phyloP scores from a whole-genome alignment of 2,113 vertebrate genomes.

The Solea senegalensis region DNA sequence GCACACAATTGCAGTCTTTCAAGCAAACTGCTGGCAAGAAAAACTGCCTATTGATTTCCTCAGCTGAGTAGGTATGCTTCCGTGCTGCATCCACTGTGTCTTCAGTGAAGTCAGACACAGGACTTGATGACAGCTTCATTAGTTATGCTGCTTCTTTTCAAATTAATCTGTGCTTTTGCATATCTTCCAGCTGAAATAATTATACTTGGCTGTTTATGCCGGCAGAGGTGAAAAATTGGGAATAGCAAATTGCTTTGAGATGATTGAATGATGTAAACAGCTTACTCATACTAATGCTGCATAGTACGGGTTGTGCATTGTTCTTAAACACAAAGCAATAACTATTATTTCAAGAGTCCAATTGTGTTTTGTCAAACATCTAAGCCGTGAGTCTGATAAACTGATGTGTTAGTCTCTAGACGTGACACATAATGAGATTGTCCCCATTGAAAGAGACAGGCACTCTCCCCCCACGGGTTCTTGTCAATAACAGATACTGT shows the following conservation, averaged over 20 bases:
- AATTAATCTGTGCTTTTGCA: conserved; percentile 30
- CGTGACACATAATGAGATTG: background rate
- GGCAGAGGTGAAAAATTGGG: conserved; percentile 1
- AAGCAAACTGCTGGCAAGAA: conserved; percentile 1
- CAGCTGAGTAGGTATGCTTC: background rate
- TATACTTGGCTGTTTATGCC: conserved; percentile 11
- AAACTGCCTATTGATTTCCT: conserved; percentile 9
- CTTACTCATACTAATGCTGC: conserved; percentile 5
- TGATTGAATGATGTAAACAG: background rate
- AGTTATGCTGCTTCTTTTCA: conserved; percentile 12
- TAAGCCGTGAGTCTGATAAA: background rate
- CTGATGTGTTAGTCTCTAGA: background rate
- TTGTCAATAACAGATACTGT: conserved; percentile 21
- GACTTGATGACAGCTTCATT: conserved; percentile 30
- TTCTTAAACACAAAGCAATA: background rate
- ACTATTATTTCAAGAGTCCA: background rate
- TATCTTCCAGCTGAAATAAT: conserved; percentile 31
- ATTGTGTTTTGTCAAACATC: background rate
- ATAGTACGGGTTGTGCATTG: background rate
- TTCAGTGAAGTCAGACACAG: conserved; percentile 22
- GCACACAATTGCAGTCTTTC: background rate
- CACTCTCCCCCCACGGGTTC: background rate
- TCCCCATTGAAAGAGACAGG: conserved; percentile 10
- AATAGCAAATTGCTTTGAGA: conserved; percentile 3
- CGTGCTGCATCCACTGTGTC: background rate